Percentiles rank a stretch among this genome's conserved stretches.
phyloP scores from a whole-genome alignment of 2,113 vertebrate genomes.

The Arenaria interpres region DNA sequence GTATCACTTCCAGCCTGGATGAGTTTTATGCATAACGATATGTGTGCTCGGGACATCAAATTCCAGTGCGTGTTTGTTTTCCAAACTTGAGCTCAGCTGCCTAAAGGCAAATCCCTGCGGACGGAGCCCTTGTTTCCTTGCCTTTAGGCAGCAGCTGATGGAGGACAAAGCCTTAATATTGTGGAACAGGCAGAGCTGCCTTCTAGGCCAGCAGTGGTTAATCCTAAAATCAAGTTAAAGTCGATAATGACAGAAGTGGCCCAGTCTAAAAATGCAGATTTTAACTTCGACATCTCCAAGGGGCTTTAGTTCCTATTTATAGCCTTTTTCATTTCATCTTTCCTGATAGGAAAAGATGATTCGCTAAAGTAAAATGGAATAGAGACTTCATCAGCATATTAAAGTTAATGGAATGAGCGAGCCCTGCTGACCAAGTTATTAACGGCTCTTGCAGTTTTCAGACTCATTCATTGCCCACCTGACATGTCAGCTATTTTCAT shows the following conservation, averaged over 20 bases:
- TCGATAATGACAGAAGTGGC: background rate
- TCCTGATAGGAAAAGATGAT: slow-evolving; percentile 25
- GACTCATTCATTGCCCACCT: background rate
- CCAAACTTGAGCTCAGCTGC: background rate
- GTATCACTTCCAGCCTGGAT: background rate
- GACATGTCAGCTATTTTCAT: background rate
- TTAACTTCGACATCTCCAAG: background rate
- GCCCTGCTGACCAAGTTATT: slow-evolving; percentile 17
- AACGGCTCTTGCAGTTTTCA: background rate
- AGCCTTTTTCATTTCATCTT: slow-evolving; percentile 21
- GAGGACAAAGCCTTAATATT: background rate
- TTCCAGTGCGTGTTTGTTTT: background rate
- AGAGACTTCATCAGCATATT: slow-evolving; percentile 32
- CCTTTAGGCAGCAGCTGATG: background rate
- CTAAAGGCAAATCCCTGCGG: background rate
- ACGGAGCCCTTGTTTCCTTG: background rate
- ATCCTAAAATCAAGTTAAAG: background rate
- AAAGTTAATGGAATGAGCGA: slow-evolving; percentile 27
- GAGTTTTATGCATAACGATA: background rate
- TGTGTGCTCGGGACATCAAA: background rate
- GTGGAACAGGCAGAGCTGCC: background rate
- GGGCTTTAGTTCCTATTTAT: slow-evolving; percentile 15
- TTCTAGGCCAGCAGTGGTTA: background rate
- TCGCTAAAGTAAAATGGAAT: background rate
- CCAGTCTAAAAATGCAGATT: background rate